Conservation (phyloP, 2,797 vertebrate genomes). For the Epinephelus coioides region DNA sequence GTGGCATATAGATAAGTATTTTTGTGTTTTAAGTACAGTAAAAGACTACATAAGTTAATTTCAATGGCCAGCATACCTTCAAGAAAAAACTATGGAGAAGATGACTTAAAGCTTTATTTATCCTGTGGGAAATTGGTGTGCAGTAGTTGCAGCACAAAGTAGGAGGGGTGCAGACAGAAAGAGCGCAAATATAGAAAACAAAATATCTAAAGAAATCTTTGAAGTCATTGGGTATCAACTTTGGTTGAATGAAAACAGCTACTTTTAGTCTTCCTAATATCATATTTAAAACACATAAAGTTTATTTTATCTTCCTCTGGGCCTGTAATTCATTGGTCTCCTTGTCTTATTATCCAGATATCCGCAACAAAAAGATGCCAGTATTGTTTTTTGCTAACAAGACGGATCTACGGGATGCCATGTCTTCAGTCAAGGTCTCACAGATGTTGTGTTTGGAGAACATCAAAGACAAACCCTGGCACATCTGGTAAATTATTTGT, state of each 20-base stretch:
- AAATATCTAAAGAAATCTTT: not conserved
- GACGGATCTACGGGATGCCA: conserved; percentile 95
- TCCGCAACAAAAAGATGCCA: conserved; percentile 92
- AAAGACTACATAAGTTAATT: not conserved
- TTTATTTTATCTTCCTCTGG: not conserved
- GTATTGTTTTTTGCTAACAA: conserved; percentile 99
- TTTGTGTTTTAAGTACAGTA: not conserved
- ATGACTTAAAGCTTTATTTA: too few relatives aligned
- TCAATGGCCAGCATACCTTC: not conserved
- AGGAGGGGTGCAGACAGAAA: too few relatives aligned
- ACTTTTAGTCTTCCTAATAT: not conserved
- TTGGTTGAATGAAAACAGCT: too few relatives aligned
- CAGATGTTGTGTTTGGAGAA: conserved; percentile 95
- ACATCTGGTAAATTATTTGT: conserved; percentile 92
- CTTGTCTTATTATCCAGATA: conserved; percentile 83
- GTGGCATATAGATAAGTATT: too few relatives aligned
- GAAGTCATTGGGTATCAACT: not conserved
- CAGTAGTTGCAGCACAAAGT: too few relatives aligned
- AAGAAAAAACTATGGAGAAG: not conserved
- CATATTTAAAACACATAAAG: too few relatives aligned
- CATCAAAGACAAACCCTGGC: conserved; percentile 99
- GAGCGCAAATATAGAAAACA: too few relatives aligned
- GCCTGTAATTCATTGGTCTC: conserved; percentile 3
- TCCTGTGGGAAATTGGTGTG: too few relatives aligned
- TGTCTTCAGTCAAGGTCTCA: conserved; percentile 97